Conservation (phyloP, 2,888 invertebrate genomes). For the Hyalella azteca region DNA sequence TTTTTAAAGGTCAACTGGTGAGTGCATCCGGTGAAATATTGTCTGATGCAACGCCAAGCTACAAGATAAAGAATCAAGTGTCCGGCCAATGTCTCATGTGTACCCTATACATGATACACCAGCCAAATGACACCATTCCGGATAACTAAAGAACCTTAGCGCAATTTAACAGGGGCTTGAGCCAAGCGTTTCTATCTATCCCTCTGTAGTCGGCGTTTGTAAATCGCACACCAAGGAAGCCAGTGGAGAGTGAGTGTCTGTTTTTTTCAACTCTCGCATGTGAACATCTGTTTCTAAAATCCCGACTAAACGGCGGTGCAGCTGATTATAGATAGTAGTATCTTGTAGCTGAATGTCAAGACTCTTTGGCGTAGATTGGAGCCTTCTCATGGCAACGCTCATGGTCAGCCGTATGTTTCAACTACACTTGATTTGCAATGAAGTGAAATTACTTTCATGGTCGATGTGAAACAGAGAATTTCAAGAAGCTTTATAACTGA, state of each 20-base stretch:
- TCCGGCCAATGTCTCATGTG: neutral
- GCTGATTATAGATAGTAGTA: constrained; percentile 14
- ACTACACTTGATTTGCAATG: no score
- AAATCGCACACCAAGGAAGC: neutral
- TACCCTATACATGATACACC: neutral
- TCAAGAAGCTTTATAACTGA: no score
- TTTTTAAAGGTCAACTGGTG: neutral
- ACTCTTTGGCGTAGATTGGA: neutral
- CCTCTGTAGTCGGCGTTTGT: neutral
- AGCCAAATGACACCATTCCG: neutral
- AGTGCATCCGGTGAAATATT: neutral
- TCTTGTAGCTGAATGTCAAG: neutral
- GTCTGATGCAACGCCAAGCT: neutral
- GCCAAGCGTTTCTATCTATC: neutral
- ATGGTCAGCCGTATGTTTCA: no score
- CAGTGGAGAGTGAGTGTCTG: neutral
- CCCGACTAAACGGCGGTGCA: neutral
- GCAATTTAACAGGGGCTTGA: neutral
- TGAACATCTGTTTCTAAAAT: constrained; percentile 11
- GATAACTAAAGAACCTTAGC: neutral
- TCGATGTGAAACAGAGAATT: neutral
- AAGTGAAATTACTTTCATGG: neutral
- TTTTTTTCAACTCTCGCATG: neutral
- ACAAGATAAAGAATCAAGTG: neutral
- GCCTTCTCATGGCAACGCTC: no score